These are phyloP conservation scores for Kryptopterus vitreolus DNA, from an alignment of 2,797 vertebrate genomes.

Conservation along the genomic window DNA sequence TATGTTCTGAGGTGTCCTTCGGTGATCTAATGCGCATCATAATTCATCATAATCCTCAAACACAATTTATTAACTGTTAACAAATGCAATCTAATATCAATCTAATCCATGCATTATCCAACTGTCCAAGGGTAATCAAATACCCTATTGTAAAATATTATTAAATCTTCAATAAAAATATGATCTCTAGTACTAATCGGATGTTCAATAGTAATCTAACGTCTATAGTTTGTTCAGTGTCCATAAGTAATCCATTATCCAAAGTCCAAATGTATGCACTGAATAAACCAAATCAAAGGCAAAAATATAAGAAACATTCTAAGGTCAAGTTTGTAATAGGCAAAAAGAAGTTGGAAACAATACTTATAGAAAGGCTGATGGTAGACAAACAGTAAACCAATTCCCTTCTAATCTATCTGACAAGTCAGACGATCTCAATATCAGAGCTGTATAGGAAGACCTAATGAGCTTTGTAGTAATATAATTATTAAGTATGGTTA, in stretches of 20 bases:
- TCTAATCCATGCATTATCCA: background rate
- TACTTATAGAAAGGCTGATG: background rate
- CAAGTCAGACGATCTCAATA: background rate
- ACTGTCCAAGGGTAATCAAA: background rate
- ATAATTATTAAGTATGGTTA: background rate
- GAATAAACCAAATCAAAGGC: too few relatives aligned
- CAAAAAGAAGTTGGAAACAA: background rate
- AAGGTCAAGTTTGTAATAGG: background rate
- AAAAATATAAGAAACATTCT: background rate
- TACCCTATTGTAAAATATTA: background rate
- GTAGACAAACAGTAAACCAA: background rate
- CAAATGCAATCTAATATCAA: background rate
- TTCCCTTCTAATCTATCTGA: background rate
- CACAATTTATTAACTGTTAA: background rate
- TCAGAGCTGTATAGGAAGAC: background rate
- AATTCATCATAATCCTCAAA: background rate
- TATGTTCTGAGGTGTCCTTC: background rate
- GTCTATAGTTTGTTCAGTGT: background rate
- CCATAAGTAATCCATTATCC: background rate
- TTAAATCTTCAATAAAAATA: background rate
- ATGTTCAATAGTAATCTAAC: background rate
- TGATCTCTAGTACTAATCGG: background rate
- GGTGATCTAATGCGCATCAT: background rate
- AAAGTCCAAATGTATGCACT: too few relatives aligned
- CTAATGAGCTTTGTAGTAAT: background rate